Conservation (phyloP, 2,797 vertebrate species). For the Gobionotothen gibberifrons region DNA sequence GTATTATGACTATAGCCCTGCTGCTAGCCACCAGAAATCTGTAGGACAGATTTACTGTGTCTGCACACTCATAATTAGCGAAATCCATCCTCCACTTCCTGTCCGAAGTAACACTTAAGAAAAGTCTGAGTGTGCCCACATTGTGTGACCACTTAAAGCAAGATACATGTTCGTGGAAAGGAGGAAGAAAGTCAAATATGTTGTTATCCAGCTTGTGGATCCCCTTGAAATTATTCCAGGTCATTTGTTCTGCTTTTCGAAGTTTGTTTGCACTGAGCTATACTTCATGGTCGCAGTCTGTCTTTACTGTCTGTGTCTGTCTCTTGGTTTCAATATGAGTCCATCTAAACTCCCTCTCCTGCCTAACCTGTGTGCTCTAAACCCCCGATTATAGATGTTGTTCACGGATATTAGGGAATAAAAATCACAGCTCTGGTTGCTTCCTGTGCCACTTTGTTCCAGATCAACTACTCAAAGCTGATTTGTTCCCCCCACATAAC, state of each 20-base stretch:
- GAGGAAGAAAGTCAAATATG: slow-evolving; percentile 16
- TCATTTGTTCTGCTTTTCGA: slow-evolving; percentile 10
- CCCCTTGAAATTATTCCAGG: slow-evolving; percentile 10
- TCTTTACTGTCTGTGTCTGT: slow-evolving; percentile 17
- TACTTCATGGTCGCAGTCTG: slow-evolving; percentile 13
- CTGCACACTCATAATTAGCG: slow-evolving; percentile 44
- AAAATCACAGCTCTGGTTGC: slow-evolving; percentile 59
- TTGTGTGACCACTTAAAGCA: slow-evolving; percentile 30
- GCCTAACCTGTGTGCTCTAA: slow-evolving; percentile 40
- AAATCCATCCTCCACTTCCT: slow-evolving; percentile 63
- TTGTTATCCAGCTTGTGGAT: slow-evolving; percentile 13
- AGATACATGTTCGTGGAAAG: slow-evolving; percentile 15
- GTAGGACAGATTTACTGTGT: slow-evolving; percentile 58
- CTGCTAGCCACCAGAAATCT: slow-evolving; percentile 59
- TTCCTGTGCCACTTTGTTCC: slow-evolving; percentile 73
- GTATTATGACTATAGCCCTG: slow-evolving; percentile 35
- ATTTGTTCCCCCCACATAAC: slow-evolving; percentile 61
- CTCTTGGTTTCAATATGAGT: slow-evolving; percentile 17
- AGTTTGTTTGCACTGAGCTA: slow-evolving; percentile 19
- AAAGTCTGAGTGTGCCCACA: slow-evolving; percentile 16
- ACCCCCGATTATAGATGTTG: slow-evolving; percentile 62
- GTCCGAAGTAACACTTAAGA: slow-evolving; percentile 47
- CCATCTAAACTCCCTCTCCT: slow-evolving; percentile 43
- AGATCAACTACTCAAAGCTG: slow-evolving; percentile 73
- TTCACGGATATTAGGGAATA: slow-evolving; percentile 63